These are phyloP conservation scores for Grammomys surdaster DNA, from an alignment of 2,113 vertebrate genomes.

Conservation along the genomic window DNA sequence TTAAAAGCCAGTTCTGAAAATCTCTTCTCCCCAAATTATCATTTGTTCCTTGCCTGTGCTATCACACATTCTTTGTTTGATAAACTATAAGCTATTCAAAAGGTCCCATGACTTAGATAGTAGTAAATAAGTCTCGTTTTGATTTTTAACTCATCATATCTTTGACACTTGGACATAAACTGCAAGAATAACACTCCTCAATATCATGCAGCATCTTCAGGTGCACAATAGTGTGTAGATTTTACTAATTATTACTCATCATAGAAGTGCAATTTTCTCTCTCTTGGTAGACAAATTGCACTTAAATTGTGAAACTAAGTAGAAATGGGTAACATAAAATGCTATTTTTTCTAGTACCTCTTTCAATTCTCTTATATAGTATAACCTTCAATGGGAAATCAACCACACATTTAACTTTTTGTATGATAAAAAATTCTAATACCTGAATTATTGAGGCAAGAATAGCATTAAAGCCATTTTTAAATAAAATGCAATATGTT, in stretches of 20 bases:
- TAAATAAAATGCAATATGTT: background rate
- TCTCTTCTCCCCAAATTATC: background rate
- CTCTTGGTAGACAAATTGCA: background rate
- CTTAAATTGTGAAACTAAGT: background rate
- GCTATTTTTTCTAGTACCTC: background rate
- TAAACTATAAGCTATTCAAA: slow-evolving; percentile 49
- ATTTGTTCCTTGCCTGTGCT: slow-evolving; percentile 8
- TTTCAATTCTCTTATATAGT: background rate
- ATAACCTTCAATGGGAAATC: slow-evolving; percentile 15
- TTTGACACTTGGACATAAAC: slow-evolving; percentile 26
- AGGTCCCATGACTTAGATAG: background rate
- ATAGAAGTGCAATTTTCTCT: slow-evolving; percentile 8
- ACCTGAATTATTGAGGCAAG: background rate
- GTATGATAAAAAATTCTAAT: background rate
- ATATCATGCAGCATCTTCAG: background rate
- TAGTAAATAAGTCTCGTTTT: background rate
- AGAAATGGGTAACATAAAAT: slow-evolving; percentile 1
- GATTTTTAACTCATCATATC: slow-evolving; percentile 63
- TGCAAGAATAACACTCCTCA: slow-evolving; percentile 1
- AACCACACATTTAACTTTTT: background rate
- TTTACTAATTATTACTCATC: slow-evolving; percentile 10
- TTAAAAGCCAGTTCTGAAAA: slow-evolving; percentile 23
- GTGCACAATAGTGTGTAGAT: slow-evolving; percentile 1
- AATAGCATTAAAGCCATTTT: background rate
- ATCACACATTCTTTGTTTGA: slow-evolving; percentile 53